Evolutionary conservation across 2,888 invertebrate genomes (phyloP).

Genomic region (Drosophila flavopinicola): DNA sequence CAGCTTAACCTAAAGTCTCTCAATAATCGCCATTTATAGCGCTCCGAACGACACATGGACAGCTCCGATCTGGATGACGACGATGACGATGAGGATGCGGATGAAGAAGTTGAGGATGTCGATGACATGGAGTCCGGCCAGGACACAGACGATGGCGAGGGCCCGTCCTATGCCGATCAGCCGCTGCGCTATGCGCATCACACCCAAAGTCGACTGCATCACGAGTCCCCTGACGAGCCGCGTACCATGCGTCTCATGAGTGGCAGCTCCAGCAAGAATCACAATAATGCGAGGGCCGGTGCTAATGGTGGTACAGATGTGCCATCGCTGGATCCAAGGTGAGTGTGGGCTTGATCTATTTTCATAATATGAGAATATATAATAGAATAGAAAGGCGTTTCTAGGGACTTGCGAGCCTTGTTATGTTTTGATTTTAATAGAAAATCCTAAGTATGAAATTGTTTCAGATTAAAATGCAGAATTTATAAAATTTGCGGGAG

Average conservation of each 20-base stretch:
- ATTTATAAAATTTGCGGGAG: too few relatives aligned
- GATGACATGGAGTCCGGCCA: constrained; percentile 77
- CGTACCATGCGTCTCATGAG: constrained; percentile 80
- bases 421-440: too few relatives aligned
- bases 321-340: constrained; percentile 84
- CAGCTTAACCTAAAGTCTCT: constrained; percentile 9
- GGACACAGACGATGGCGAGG: constrained; percentile 74
- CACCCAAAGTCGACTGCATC: constrained; percentile 81
- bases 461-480: too few relatives aligned
- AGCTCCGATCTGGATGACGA: constrained; percentile 72
- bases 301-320: constrained; percentile 50
- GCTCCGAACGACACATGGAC: constrained; percentile 72
- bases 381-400: too few relatives aligned
- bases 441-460: too few relatives aligned
- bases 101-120: constrained; percentile 75
- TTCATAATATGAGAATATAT: too few relatives aligned
- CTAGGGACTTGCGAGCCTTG: too few relatives aligned
- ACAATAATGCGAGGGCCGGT: constrained; percentile 52
- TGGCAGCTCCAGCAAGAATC: constrained; percentile 64
- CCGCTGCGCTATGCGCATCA: constrained; percentile 81
- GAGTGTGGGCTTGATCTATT: constrained; percentile 50
- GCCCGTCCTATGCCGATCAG: constrained; percentile 82
- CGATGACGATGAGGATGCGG: constrained; percentile 73
- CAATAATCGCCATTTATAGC: constrained; percentile 42
- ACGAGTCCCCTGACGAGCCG: constrained; percentile 82